Conservation (phyloP, 2,113 vertebrate genomes). For the Notothenia rossii region DNA sequence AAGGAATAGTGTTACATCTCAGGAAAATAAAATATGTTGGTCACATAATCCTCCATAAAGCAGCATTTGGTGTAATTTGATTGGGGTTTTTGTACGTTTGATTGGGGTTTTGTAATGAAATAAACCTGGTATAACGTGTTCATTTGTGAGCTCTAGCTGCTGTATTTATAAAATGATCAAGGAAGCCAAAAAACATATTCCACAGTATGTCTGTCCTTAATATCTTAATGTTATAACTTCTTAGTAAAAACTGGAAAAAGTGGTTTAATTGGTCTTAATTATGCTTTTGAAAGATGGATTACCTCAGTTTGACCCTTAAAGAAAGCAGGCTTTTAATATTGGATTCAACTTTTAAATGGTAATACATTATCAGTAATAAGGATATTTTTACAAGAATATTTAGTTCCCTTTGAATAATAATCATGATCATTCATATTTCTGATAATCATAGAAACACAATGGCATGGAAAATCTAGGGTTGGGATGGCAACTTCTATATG, state of each 20-base stretch:
- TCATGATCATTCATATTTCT: constrained; percentile 10
- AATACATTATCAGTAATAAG: neutral
- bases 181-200: neutral
- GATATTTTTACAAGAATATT: neutral
- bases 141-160: neutral
- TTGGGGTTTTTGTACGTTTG: neutral
- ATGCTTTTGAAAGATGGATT: neutral
- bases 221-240: neutral
- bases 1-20: neutral
- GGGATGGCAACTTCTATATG: neutral
- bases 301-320: constrained; percentile 15
- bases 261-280: neutral
- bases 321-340: neutral
- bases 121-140: neutral
- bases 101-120: no score
- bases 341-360: neutral
- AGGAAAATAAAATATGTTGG: neutral
- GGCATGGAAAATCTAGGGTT: neutral
- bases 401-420: neutral
- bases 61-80: no score
- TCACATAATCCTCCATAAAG: no score
- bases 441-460: neutral
- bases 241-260: neutral
- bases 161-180: neutral
- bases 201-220: neutral